Evolutionary conservation across 2,797 vertebrate genomes (phyloP), one percentile per base, ranked within the genome.

Genomic region (Cossypha niveicapilla): DNA sequence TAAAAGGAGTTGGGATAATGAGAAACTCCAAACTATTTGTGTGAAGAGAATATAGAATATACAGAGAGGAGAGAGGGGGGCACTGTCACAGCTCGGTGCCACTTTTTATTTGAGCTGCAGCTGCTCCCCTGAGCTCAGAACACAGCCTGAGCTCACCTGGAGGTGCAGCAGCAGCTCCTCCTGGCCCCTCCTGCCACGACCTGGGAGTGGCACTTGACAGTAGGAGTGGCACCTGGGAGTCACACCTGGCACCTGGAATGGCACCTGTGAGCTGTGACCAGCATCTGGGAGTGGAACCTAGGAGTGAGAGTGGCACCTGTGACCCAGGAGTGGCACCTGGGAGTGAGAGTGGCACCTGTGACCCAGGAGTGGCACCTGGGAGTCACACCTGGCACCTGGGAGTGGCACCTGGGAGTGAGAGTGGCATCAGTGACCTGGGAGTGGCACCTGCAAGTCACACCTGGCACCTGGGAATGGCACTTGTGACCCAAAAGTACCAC

Each of bases 401-500:
- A 37, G 15, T 41, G 39, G 39, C 16, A 41, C 39, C 18, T 24
- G 15, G 39, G 6, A 39, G 35, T 35, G 35, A 35, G 35, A 35
- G 35, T 11, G 35, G 35, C 35, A 35, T 10, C 35, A 35, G 35
- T 35, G 35, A 35, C 35, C 35, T 13, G 12, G 13, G 37, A 37
- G 15, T 41, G 39, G 39, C 39, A 41, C 39, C 18, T 34, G 39
- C 14, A 5, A 39, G 39, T 39, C 17, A 3, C 24, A 39, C 70
- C 91, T 77, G 95, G 97, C 39, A 39, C 39, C 15, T 39, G 39
- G 97, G 9, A 97, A 94, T 75, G 93, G 97, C 41, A 44, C 28
- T 15, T 23, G 21, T 7, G 8, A 19, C 24, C 34, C 34, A 34
- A 9, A 35, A 35, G 35, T 35, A 35, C 9, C 35, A 35, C 35